Percentiles rank a stretch among this genome's conserved stretches.
These are phyloP conservation scores for Ochotona princeps DNA, from an alignment of 2,113 vertebrate species.

Conservation along the genomic window DNA sequence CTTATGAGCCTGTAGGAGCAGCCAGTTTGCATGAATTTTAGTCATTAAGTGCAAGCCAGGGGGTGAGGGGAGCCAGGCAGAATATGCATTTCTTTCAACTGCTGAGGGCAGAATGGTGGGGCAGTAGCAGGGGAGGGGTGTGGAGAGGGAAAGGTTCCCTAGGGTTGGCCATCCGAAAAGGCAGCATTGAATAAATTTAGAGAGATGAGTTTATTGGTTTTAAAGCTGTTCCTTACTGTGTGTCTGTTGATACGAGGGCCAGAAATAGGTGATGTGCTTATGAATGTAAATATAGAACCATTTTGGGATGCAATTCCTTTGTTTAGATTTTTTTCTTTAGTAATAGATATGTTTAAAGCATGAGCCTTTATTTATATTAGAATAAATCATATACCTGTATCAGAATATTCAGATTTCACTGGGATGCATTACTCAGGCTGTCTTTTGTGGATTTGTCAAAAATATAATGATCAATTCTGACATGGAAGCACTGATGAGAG, in stretches of 20 bases:
- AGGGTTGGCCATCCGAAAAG: background rate
- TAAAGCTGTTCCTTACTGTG: slow-evolving; percentile 37
- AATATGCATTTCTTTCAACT: slow-evolving; percentile 34
- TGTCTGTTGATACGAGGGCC: background rate
- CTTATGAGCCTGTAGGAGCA: slow-evolving; percentile 53
- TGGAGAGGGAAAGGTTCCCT: slow-evolving; percentile 2
- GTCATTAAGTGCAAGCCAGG: slow-evolving; percentile 68
- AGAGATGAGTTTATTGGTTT: background rate
- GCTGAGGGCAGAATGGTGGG: too few species aligned
- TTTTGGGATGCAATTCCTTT: background rate
- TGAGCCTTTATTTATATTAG: background rate
- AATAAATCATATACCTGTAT: slow-evolving; percentile 25
- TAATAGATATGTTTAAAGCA: slow-evolving; percentile 21
- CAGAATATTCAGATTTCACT: slow-evolving; percentile 52
- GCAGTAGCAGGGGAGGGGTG: too few species aligned
- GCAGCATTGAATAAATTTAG: slow-evolving; percentile 38
- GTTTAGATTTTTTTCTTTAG: slow-evolving; percentile 50
- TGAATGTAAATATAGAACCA: background rate
- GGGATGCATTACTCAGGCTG: slow-evolving; percentile 40
- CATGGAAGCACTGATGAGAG: slow-evolving; percentile 54
- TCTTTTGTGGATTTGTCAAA: slow-evolving; percentile 45
- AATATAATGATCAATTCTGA: slow-evolving; percentile 59
- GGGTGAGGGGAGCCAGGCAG: background rate
- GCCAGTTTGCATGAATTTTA: slow-evolving; percentile 76
- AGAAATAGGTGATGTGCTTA: slow-evolving; percentile 3